These are phyloP conservation scores for Carapus acus DNA, from an alignment of 2,797 vertebrate species.

Conservation along the genomic window DNA sequence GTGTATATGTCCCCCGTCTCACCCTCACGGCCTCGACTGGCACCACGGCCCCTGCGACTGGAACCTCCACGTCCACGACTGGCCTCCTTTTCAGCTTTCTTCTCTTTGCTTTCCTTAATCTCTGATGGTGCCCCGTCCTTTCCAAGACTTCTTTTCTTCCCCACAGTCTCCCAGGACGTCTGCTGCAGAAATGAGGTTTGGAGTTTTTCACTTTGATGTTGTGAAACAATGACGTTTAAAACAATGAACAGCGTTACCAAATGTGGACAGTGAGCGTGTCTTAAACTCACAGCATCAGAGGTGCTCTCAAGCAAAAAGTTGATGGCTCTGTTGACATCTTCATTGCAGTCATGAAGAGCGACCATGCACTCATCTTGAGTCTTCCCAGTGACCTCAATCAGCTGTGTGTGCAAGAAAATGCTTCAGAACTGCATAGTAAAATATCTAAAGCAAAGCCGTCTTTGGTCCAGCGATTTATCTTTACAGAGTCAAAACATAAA, in stretches of 20 bases:
- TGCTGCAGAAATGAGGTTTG: conserved; percentile 45
- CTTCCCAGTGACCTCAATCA: conserved; percentile 96
- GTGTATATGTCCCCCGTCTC: conserved; percentile 13
- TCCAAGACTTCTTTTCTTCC: conserved; percentile 88
- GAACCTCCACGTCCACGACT: conserved; percentile 81
- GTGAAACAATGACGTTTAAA: background rate
- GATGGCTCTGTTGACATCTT: conserved; percentile 95
- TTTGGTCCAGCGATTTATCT: too few relatives aligned
- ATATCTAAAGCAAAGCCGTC: too few relatives aligned
- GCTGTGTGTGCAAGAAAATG: conserved; percentile 61
- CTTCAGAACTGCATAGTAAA: too few relatives aligned
- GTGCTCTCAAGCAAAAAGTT: conserved; percentile 93
- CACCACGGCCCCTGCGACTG: conserved; percentile 82
- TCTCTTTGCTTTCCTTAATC: conserved; percentile 84
- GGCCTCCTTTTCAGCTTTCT: conserved; percentile 81
- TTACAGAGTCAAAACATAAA: too few relatives aligned
- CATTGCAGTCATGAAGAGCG: conserved; percentile 95
- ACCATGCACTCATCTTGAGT: conserved; percentile 96
- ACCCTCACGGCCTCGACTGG: conserved; percentile 84
- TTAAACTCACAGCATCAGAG: conserved; percentile 80
- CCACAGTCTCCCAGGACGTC: conserved; percentile 97
- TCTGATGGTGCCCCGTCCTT: conserved; percentile 80
- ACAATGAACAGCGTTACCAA: background rate
- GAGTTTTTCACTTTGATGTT: background rate
- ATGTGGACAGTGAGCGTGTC: background rate